Percentiles rank a stretch among this genome's conserved stretches.
Conservation (phyloP, 2,888 invertebrate species). For the Seira musarum region DNA sequence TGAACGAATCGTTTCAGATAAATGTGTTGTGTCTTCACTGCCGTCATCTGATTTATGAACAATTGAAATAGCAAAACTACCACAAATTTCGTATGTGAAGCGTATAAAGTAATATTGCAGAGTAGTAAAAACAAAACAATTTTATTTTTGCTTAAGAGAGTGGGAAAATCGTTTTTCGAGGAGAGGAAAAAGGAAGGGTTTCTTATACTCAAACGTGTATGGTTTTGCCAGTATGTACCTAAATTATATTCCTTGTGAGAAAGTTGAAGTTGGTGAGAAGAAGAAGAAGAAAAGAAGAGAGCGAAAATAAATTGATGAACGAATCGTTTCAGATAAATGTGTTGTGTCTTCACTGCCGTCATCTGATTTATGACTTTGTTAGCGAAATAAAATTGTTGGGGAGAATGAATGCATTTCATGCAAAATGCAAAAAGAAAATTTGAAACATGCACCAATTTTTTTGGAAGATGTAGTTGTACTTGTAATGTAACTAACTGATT, state of each 20-base stretch:
- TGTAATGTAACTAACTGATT: no score
- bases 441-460: no score
- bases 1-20: constrained; percentile 48
- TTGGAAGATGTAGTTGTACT: no score
- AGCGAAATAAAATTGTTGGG: no score
- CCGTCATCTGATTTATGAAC: constrained; percentile 42
- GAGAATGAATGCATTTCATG: no score
- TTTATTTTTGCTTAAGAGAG: background rate
- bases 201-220: background rate
- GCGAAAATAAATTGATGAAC: constrained; percentile 15
- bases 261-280: constrained; percentile 20
- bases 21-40: constrained; percentile 46
- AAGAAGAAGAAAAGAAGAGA: constrained; percentile 20
- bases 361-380: constrained; percentile 46
- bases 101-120: background rate
- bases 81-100: background rate
- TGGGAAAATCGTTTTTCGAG: background rate
- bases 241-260: background rate
- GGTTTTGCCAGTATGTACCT: background rate
- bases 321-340: constrained; percentile 50
- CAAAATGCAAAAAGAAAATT: no score
- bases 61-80: background rate
- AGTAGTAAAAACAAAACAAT: no score
- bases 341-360: constrained; percentile 40
- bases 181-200: constrained; percentile 6